Evolutionary conservation across 2,888 invertebrate species (phyloP), one percentile per base, ranked within the genome.

Genomic region (Lycia hirtaria): DNA sequence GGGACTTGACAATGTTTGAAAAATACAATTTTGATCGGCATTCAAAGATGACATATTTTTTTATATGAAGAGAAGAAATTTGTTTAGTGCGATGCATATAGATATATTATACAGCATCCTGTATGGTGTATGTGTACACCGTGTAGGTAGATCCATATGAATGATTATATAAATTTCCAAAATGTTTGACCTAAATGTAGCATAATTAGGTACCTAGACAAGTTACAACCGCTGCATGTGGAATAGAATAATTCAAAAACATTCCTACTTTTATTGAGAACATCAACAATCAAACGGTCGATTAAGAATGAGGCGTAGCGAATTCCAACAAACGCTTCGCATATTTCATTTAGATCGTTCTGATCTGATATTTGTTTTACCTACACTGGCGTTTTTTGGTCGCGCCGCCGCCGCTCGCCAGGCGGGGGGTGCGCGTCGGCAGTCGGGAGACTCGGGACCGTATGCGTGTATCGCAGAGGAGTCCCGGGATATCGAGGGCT

Each of bases 371-470:
- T 71, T 69, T 70, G 64, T 67, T 55, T 62, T 55, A 62, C 54
- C 61, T 62, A 22, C 38, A 57, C 41, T 56, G 53, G 56, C 28
- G 52, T 70, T 69, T 64, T 68, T 65, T 65, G 61, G 53, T 51
- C 30, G 30, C 41, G 40, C 41, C 48, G 48, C n/a, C 41, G 40
- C 41, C 48, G 48, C n/a, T 26, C 59, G 58, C 66, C 62, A 72
- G 62, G 78, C 79, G 76, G 80, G 79, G 80, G 83, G 80, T 70
- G 78, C 64, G 73, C 72, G 74, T 33, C 56, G 60, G 60, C 68
- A 65, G 59, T 71, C 73, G 72, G 80, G 77, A 76, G 65, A 66
- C 70, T 71, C 72, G 75, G 80, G 78, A 77, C 65, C 68, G 69
- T 65, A 67, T 71, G 64, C 67, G 58, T 69, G 64, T 64, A n/a